Percentiles rank a stretch among this genome's conserved stretches.
Evolutionary conservation across 2,113 vertebrate species (phyloP).

Genomic region (Montifringilla adamsi): DNA sequence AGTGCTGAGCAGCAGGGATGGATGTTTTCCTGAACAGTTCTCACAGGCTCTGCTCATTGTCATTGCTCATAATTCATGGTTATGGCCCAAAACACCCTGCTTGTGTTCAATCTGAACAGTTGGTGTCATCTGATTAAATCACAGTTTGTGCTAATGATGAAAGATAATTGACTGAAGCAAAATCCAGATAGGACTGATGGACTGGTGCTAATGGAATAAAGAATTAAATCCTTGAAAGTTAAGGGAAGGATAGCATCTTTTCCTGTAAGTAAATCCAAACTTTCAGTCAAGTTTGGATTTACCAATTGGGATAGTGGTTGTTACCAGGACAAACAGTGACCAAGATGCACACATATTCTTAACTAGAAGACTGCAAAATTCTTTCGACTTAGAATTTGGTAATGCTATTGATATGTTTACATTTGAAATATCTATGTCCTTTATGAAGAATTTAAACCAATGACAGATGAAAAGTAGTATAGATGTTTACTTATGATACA

Average conservation of each 20-base stretch:
- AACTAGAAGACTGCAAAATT: not conserved
- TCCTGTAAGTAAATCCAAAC: not conserved
- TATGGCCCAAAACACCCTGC: not conserved
- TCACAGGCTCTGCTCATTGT: not conserved
- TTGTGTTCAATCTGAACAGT: not conserved
- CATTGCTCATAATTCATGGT: not conserved
- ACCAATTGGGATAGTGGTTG: not conserved
- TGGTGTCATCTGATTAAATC: not conserved
- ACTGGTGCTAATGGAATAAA: not conserved
- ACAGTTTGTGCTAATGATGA: not conserved
- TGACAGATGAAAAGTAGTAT: not conserved
- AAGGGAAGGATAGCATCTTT: not conserved
- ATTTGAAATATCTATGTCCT: not conserved
- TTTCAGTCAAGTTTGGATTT: not conserved
- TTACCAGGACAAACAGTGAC: not conserved
- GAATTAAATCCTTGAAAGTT: not conserved
- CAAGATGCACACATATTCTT: not conserved
- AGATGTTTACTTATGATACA: not conserved
- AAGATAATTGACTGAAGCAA: not conserved
- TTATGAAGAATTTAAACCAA: not conserved
- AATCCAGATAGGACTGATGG: not conserved
- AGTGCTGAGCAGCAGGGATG: rapidly evolving
- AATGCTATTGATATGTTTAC: not conserved
- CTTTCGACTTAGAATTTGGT: not conserved
- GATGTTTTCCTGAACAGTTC: not conserved